Evolutionary conservation across 2,888 invertebrate species (phyloP).

Genomic region (Diaprepes abbreviatus): DNA sequence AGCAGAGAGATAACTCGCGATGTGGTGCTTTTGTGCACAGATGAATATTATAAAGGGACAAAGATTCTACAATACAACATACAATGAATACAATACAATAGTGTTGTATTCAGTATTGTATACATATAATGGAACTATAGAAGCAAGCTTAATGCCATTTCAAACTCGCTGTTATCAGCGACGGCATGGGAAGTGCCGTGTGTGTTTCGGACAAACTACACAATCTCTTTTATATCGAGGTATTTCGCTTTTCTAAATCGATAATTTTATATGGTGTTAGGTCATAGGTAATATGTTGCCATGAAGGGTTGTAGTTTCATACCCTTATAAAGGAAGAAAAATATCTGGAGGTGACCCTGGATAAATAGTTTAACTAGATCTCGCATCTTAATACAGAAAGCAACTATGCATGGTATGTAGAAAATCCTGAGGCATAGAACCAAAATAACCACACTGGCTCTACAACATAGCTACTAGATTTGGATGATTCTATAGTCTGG

Average conservation of each 20-base stretch:
- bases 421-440: too few relatives aligned
- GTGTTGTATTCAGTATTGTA: constrained; percentile 68
- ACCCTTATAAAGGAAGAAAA: too few relatives aligned
- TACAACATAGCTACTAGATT: too few relatives aligned
- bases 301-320: too few relatives aligned
- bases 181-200: constrained; percentile 54
- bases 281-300: too few relatives aligned
- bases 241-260: not conserved
- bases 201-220: constrained; percentile 38
- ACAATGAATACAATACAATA: constrained; percentile 67
- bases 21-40: constrained; percentile 67
- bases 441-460: too few relatives aligned
- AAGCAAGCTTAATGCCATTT: constrained; percentile 68
- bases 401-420: too few relatives aligned
- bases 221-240: constrained; percentile 3
- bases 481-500: too few relatives aligned
- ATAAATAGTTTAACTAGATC: too few relatives aligned
- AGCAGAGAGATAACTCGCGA: constrained; percentile 64
- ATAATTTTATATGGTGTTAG: too few relatives aligned
- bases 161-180: constrained; percentile 67
- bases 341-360: too few relatives aligned
- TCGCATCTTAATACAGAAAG: too few relatives aligned
- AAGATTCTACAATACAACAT: constrained; percentile 68
- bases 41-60: constrained; percentile 69
- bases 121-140: constrained; percentile 68